Evolutionary conservation across 2,113 vertebrate species (phyloP).

Genomic region (Chinchilla lanigera): DNA sequence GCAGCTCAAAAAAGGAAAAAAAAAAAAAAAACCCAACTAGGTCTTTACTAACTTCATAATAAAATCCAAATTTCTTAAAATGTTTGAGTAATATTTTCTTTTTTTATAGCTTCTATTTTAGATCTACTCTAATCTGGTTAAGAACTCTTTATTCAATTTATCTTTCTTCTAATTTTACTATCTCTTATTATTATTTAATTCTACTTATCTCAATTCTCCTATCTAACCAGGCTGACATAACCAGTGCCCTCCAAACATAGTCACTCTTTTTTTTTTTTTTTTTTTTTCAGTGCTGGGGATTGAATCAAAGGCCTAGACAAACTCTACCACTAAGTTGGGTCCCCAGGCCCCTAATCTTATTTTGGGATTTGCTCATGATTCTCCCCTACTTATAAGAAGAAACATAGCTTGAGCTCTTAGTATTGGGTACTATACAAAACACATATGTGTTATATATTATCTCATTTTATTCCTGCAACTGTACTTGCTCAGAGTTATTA

Average conservation of each 20-base stretch:
- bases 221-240: neutral
- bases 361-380: neutral
- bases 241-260: neutral
- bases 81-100: neutral
- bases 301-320: neutral
- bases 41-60: neutral
- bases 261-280: neutral
- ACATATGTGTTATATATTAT: neutral
- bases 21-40: neutral
- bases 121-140: neutral
- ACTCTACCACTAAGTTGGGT: neutral
- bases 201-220: neutral
- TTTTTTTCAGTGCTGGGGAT: neutral
- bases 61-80: neutral
- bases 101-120: neutral
- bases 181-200: neutral
- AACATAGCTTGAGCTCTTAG: neutral
- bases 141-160: neutral
- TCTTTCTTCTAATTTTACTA: neutral
- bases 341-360: neutral
- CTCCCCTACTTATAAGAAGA: neutral
- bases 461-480: neutral
- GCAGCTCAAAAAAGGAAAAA: neutral
- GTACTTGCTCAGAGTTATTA: neutral
- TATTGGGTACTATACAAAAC: neutral